Percentiles rank a stretch among this genome's conserved stretches.
Evolutionary conservation across 1,140 invertebrate genomes (phyloP).

Genomic region (Carcinoscorpius rotundicauda): DNA sequence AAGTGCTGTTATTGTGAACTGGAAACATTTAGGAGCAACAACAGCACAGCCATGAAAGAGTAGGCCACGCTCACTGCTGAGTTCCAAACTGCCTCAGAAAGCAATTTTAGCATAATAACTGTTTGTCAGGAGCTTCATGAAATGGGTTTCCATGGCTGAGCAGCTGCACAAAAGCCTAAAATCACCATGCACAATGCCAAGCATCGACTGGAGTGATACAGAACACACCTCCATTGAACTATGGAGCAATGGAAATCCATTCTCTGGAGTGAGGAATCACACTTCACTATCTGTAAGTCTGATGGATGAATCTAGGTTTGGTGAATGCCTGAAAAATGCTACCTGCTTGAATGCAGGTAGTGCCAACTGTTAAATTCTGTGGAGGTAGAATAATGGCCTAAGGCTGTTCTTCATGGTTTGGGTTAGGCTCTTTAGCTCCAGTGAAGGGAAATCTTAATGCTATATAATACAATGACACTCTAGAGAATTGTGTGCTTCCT

Average conservation of each 20-base stretch:
- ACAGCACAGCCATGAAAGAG: too few relatives aligned
- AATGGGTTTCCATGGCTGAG: background rate
- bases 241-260: background rate
- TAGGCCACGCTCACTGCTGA: too few relatives aligned
- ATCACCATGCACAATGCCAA: constrained; percentile 2
- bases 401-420: too few relatives aligned
- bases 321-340: constrained; percentile 2
- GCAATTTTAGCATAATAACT: background rate
- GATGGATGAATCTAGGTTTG: constrained; percentile 5
- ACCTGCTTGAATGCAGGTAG: constrained; percentile 5
- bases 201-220: background rate
- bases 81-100: too few relatives aligned
- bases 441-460: too few relatives aligned
- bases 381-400: background rate
- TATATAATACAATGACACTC: too few relatives aligned
- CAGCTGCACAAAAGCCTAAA: constrained; percentile 4
- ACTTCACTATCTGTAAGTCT: constrained; percentile 3
- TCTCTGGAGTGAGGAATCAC: constrained; percentile 8
- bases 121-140: background rate
- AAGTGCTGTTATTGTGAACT: too few relatives aligned
- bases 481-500: too few relatives aligned
- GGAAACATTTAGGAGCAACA: too few relatives aligned
- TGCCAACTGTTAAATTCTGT: constrained; percentile 1
- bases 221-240: constrained; percentile 2
- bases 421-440: too few relatives aligned